Conservation (phyloP, 2,113 vertebrate genomes). For the Hepsetus odoe region DNA sequence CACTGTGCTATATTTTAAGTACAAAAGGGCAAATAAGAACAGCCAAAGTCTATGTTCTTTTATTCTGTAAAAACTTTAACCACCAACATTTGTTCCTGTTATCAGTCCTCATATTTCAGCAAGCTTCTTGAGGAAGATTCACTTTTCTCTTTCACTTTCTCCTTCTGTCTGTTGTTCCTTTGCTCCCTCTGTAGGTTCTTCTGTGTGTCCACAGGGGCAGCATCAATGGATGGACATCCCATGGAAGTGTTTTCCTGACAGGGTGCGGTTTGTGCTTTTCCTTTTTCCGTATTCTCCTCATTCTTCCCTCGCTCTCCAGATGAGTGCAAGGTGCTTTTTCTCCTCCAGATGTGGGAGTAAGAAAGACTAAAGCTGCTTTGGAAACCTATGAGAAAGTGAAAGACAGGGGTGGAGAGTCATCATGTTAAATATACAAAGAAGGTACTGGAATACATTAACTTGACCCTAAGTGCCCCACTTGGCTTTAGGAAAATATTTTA, state of each 20-base stretch:
- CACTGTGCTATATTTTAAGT: background rate
- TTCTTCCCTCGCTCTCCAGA: background rate
- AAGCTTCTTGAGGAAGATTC: conserved; percentile 29
- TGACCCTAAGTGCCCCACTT: background rate
- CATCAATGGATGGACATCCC: conserved; percentile 29
- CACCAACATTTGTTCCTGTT: conserved; percentile 1
- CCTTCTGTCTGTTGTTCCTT: background rate
- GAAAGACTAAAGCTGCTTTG: conserved; percentile 47
- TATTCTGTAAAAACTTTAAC: background rate
- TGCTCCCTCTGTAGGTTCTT: conserved; percentile 33
- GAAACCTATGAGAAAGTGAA: conserved; percentile 10
- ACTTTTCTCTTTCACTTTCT: background rate
- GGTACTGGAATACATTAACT: background rate
- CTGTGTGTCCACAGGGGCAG: conserved; percentile 32
- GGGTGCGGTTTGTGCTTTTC: background rate
- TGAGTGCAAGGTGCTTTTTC: conserved; percentile 22
- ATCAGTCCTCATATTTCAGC: conserved; percentile 29
- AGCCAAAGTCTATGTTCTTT: background rate
- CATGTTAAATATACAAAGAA: background rate
- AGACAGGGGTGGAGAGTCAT: background rate
- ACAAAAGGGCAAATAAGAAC: background rate
- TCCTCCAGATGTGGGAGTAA: conserved; percentile 53
- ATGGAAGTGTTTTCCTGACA: conserved; percentile 7
- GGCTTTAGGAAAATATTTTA: background rate
- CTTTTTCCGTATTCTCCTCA: background rate